A percentile compares a stretch with the other conserved stretches of the same genome.
Conservation (phyloP, 2,797 vertebrate species). For the Kryptopterus vitreolus region DNA sequence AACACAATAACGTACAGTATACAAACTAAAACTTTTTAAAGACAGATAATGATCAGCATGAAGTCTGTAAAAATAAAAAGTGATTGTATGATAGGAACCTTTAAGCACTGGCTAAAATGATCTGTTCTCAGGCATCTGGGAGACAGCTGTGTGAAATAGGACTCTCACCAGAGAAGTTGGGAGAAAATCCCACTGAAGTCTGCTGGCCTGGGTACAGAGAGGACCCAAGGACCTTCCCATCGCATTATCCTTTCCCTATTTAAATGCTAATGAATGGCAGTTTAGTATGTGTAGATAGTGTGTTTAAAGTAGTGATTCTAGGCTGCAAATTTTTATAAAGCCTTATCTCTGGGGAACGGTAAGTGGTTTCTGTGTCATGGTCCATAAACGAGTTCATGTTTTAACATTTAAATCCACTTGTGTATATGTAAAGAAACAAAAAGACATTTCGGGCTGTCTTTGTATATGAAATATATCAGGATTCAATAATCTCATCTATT, state of each 20-base stretch:
- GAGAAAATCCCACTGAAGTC: constrained; percentile 57
- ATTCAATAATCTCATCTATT: background rate
- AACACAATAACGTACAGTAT: background rate
- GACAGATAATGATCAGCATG: background rate
- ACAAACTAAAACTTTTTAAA: background rate
- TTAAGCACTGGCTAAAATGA: constrained; percentile 7
- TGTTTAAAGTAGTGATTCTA: background rate
- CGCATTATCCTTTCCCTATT: constrained; percentile 76
- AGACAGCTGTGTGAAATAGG: constrained; percentile 25
- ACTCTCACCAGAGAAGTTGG: constrained; percentile 19
- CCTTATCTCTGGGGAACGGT: background rate
- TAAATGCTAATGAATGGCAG: constrained; percentile 79
- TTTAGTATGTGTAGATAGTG: constrained; percentile 1
- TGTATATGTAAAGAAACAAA: constrained; percentile 18
- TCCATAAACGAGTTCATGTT: constrained; percentile 65
- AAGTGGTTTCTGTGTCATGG: constrained; percentile 60
- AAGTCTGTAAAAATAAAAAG: background rate
- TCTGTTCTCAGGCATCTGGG: constrained; percentile 19
- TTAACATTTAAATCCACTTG: constrained; percentile 71
- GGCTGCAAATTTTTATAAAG: background rate
- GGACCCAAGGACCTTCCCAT: constrained; percentile 66
- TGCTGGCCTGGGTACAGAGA: constrained; percentile 54
- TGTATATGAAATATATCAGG: background rate
- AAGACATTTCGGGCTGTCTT: background rate
- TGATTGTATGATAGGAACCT: constrained; percentile 32